phyloP scores from a whole-genome alignment of 2,797 vertebrate species.

The Muscicapa comitata region DNA sequence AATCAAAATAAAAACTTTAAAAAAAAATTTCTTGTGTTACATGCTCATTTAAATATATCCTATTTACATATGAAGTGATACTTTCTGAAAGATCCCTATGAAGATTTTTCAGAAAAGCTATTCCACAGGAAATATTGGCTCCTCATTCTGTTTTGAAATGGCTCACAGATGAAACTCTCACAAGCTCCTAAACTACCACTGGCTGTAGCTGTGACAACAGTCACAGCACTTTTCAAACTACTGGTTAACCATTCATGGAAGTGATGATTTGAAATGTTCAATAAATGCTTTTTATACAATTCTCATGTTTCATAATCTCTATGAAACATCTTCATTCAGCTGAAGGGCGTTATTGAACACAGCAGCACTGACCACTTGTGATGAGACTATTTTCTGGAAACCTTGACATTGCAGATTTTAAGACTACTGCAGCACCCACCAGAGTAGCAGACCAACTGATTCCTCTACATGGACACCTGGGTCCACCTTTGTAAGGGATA shows the following conservation, averaged over 20 bases:
- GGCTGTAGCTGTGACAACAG: neutral
- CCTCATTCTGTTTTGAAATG: neutral
- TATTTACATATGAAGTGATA: neutral
- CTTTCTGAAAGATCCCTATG: neutral
- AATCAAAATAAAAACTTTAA: rapidly evolving
- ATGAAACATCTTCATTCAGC: neutral
- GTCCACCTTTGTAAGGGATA: neutral
- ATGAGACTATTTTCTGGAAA: neutral
- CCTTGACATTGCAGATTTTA: neutral
- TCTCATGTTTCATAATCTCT: neutral
- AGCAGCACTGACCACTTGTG: neutral
- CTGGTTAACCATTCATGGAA: neutral
- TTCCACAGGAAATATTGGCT: neutral
- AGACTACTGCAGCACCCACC: neutral
- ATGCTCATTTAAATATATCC: neutral
- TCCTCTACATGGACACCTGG: neutral
- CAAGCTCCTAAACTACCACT: neutral
- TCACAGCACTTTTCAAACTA: neutral
- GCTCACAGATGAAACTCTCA: neutral
- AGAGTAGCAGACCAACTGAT: neutral
- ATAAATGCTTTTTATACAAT: neutral
- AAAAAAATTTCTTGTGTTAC: neutral
- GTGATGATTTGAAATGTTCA: neutral
- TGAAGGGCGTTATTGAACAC: neutral
- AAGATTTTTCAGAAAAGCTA: neutral